These are phyloP conservation scores for Pteromalus puparum DNA, from an alignment of 1,140 invertebrate species.

Conservation along the genomic window DNA sequence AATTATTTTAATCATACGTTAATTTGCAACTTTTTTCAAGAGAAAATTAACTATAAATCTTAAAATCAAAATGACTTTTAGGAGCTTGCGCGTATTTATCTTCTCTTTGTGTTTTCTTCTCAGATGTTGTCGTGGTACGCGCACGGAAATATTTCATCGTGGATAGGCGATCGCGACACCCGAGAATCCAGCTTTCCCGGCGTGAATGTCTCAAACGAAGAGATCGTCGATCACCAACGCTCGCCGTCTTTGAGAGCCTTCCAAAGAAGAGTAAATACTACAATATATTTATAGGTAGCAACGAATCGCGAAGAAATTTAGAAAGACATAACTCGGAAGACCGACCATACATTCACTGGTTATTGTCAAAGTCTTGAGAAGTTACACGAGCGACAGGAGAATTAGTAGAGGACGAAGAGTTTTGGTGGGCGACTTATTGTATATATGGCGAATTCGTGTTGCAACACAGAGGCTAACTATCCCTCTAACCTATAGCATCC, in stretches of 20 bases:
- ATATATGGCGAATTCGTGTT: conserved; percentile 51
- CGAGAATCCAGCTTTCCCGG: background rate
- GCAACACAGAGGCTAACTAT: conserved; percentile 9
- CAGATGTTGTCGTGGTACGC: background rate
- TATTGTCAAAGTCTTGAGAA: conserved; percentile 71
- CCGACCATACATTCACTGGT: conserved; percentile 63
- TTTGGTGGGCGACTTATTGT: conserved; percentile 54
- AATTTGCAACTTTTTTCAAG: background rate
- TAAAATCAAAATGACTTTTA: background rate
- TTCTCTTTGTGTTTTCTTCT: background rate
- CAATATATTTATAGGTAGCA: background rate
- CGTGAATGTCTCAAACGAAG: conserved; percentile 17
- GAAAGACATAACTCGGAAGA: conserved; percentile 55
- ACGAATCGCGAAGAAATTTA: conserved; percentile 25
- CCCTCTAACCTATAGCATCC: background rate
- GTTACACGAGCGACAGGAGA: conserved; percentile 38
- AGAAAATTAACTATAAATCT: background rate
- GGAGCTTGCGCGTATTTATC: background rate
- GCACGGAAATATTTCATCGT: conserved; percentile 14
- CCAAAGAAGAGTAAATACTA: conserved; percentile 52
- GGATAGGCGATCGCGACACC: background rate
- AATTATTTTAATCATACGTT: background rate
- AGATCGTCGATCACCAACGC: conserved; percentile 26
- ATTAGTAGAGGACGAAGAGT: conserved; percentile 54
- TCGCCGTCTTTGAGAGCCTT: conserved; percentile 42